These are phyloP conservation scores for Drosophila kanekoi DNA, from an alignment of 2,888 invertebrate genomes.

Conservation along the genomic window DNA sequence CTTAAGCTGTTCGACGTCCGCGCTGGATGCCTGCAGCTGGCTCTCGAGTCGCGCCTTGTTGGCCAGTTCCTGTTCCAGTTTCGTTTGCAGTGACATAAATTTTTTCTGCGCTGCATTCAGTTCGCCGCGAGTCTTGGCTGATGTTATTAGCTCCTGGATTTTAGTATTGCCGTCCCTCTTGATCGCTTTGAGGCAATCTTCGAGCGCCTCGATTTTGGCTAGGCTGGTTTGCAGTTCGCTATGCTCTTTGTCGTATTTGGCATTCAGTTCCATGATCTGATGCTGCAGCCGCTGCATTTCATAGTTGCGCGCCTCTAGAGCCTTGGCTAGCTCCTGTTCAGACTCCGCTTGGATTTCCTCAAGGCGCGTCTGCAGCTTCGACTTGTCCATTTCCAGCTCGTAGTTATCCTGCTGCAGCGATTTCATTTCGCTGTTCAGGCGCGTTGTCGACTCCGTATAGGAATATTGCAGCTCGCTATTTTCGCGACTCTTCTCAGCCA, in stretches of 20 bases:
- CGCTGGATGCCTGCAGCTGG: constrained; percentile 84
- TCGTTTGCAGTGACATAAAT: constrained; percentile 85
- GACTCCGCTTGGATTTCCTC: constrained; percentile 83
- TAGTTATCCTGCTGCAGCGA: constrained; percentile 87
- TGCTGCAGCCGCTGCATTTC: constrained; percentile 82
- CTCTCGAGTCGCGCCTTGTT: constrained; percentile 85
- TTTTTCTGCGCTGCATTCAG: constrained; percentile 86
- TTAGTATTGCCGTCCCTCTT: constrained; percentile 84
- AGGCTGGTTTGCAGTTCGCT: constrained; percentile 82
- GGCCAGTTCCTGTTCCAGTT: constrained; percentile 85
- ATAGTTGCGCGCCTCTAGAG: constrained; percentile 80
- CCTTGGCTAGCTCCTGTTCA: constrained; percentile 82
- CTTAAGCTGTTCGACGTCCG: constrained; percentile 86
- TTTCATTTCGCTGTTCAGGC: constrained; percentile 86
- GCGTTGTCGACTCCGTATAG: constrained; percentile 85
- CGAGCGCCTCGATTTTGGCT: constrained; percentile 85
- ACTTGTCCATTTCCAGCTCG: constrained; percentile 86
- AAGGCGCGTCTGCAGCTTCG: constrained; percentile 77
- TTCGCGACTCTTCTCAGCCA: constrained; percentile 86
- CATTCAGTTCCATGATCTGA: constrained; percentile 79
- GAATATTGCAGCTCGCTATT: constrained; percentile 86
- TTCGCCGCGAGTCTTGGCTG: constrained; percentile 87
- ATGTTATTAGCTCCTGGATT: constrained; percentile 86
- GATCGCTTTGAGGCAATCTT: constrained; percentile 85
- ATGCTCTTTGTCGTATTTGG: constrained; percentile 78